A percentile compares a stretch with the other conserved stretches of the same genome.
These are phyloP conservation scores for Agelaius phoeniceus DNA, from an alignment of 2,113 vertebrate species.

Conservation along the genomic window DNA sequence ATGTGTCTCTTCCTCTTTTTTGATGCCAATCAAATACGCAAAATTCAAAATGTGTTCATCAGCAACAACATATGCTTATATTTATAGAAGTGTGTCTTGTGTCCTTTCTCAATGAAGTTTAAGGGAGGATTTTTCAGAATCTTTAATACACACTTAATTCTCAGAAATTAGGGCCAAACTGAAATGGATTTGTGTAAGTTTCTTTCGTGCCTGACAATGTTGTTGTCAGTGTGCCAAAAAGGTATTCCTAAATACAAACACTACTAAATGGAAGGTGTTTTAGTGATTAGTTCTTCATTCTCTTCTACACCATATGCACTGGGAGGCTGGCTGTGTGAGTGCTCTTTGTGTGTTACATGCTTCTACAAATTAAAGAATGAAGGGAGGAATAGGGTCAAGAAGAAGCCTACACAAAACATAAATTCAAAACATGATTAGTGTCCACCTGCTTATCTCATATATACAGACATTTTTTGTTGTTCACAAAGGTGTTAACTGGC, in stretches of 20 bases:
- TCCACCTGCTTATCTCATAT: neutral
- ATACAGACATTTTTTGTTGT: neutral
- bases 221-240: neutral
- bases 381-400: neutral
- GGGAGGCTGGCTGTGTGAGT: neutral
- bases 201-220: neutral
- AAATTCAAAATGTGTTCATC: neutral
- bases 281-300: neutral
- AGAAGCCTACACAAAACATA: neutral
- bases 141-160: neutral
- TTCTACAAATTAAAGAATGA: neutral
- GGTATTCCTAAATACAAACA: neutral
- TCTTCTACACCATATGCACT: neutral
- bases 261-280: neutral
- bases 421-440: neutral
- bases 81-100: neutral
- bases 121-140: neutral
- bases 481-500: neutral
- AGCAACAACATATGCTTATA: neutral
- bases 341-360: fast-evolving
- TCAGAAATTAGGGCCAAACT: neutral
- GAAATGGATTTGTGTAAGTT: neutral
- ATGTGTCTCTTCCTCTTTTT: neutral
- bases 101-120: neutral
- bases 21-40: neutral